These are phyloP conservation scores for Pangasius mekongensis DNA, from an alignment of 2,797 vertebrate species.

Conservation along the genomic window DNA sequence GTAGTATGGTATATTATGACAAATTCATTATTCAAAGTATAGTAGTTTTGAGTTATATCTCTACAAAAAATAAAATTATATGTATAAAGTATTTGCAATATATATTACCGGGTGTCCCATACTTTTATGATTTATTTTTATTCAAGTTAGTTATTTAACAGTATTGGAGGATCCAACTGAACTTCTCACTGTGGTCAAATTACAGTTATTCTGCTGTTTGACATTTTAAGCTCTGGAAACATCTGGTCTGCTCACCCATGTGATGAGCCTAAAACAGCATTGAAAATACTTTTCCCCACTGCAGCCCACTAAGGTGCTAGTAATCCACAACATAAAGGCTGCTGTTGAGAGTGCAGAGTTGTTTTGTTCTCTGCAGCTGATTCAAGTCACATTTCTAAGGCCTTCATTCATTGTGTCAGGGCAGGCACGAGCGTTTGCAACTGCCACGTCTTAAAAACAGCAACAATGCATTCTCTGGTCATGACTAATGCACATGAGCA, in stretches of 20 bases:
- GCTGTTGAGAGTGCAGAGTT: conserved; percentile 70
- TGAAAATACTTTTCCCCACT: conserved; percentile 54
- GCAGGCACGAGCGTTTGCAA: conserved; percentile 71
- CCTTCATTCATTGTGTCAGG: conserved; percentile 74
- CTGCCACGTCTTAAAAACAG: conserved; percentile 81
- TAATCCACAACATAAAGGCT: conserved; percentile 73
- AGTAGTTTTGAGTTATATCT: conserved; percentile 2
- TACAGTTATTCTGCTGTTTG: background rate
- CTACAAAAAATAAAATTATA: background rate
- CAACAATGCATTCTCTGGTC: conserved; percentile 81
- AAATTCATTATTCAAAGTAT: conserved; percentile 3
- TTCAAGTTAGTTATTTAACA: background rate
- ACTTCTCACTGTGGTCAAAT: background rate
- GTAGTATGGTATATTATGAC: conserved; percentile 35
- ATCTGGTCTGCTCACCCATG: conserved; percentile 25
- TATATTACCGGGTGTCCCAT: background rate
- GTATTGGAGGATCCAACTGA: background rate
- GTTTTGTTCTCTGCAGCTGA: conserved; percentile 76
- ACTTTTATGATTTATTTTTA: background rate
- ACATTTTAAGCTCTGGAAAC: conserved; percentile 12
- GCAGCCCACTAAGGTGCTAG: conserved; percentile 71
- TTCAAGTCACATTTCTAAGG: conserved; percentile 81
- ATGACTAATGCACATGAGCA: conserved; percentile 80
- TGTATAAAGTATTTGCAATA: background rate
- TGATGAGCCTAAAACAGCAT: conserved; percentile 48